A percentile compares a stretch with the other conserved stretches of the same genome.
phyloP scores from a whole-genome alignment of 2,113 vertebrate species.

The Erythrocercus mccallii region DNA sequence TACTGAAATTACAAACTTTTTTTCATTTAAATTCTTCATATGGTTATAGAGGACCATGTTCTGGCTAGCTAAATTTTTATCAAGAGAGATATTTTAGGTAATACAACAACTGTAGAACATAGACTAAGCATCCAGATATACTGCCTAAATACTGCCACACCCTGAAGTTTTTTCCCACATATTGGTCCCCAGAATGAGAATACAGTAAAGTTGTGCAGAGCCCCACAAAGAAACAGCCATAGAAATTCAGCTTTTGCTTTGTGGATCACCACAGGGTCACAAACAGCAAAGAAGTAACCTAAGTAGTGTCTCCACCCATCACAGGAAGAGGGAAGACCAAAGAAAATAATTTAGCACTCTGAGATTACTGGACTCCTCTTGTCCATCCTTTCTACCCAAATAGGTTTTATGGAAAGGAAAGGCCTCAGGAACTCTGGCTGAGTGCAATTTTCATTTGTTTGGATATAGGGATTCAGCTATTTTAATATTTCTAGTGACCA shows the following conservation, averaged over 20 bases:
- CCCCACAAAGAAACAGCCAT: not conserved
- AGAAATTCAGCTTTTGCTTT: not conserved
- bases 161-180: not conserved
- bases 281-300: not conserved
- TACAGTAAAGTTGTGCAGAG: not conserved
- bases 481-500: not conserved
- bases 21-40: not conserved
- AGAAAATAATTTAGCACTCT: not conserved
- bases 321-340: not conserved
- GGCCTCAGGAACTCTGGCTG: not conserved
- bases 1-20: not conserved
- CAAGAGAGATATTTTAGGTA: not conserved
- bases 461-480: not conserved
- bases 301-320: no score
- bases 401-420: not conserved
- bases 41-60: not conserved
- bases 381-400: rapidly evolving
- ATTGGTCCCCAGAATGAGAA: not conserved
- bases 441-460: not conserved
- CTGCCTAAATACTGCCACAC: not conserved
- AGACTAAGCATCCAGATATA: not conserved
- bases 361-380: not conserved
- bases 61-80: not conserved
- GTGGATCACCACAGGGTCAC: not conserved
- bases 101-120: not conserved